A percentile compares a stretch with the other conserved stretches of the same genome.
Evolutionary conservation across 1,140 invertebrate species (phyloP).

Genomic region (Himalopsyche phryganea): DNA sequence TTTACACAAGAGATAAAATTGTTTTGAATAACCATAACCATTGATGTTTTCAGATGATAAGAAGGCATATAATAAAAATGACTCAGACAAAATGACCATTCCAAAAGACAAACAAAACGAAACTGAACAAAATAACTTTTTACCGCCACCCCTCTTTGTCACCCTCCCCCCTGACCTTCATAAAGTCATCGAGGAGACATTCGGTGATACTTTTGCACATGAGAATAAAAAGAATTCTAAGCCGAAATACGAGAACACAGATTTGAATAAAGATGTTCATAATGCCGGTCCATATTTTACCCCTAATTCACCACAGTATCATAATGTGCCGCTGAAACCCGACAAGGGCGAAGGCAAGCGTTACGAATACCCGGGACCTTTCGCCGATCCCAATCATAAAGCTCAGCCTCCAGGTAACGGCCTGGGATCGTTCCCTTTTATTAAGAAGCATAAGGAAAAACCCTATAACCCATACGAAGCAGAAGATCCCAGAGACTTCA

Average conservation of each 20-base stretch:
- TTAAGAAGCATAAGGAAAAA: constrained; percentile 34
- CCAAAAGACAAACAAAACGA: constrained; percentile 28
- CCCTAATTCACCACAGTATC: constrained; percentile 8
- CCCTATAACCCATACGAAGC: constrained; percentile 22
- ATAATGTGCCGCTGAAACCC: constrained; percentile 12
- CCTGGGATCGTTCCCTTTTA: constrained; percentile 30
- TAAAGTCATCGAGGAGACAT: constrained; percentile 27
- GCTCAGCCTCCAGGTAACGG: constrained; percentile 24
- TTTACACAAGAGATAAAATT: no score
- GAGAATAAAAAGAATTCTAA: constrained; percentile 22
- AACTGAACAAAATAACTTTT: constrained; percentile 28
- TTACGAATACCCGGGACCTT: constrained; percentile 33
- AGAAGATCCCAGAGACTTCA: constrained; percentile 10
- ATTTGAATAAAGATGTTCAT: constrained; percentile 6
- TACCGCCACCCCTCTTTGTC: constrained; percentile 28
- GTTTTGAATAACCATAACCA: neutral
- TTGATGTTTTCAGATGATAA: constrained; percentile 29
- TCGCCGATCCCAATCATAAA: constrained; percentile 32
- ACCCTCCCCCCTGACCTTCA: constrained; percentile 32
- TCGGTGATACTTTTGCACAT: constrained; percentile 14
- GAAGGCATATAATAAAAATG: constrained; percentile 16
- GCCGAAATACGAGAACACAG: constrained; percentile 11
- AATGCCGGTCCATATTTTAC: constrained; percentile 17
- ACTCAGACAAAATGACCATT: constrained; percentile 23
- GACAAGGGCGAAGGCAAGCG: constrained; percentile 24